Evolutionary conservation across 2,888 invertebrate genomes (phyloP).

Genomic region (Morpho deidamia): DNA sequence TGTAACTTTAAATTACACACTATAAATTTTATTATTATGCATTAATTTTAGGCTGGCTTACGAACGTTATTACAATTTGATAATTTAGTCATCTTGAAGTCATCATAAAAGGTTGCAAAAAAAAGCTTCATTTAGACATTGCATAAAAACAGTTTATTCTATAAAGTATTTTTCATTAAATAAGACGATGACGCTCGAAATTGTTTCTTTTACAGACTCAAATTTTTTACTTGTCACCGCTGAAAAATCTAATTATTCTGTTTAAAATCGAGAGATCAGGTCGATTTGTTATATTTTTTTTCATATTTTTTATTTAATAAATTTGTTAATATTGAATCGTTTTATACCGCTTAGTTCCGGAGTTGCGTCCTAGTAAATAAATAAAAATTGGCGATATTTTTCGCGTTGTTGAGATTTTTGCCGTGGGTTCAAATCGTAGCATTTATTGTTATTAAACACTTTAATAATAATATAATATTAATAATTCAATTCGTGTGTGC

Average conservation of each 20-base stretch:
- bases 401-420: no score
- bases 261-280: conserved; percentile 10
- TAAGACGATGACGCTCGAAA: conserved; percentile 15
- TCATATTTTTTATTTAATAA: background rate
- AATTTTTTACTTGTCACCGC: conserved; percentile 3
- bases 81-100: conserved; percentile 23
- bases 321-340: conserved; percentile 6
- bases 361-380: background rate
- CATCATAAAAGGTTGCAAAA: conserved; percentile 12
- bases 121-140: conserved; percentile 20
- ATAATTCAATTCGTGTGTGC: no score
- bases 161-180: conserved; percentile 18
- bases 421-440: no score
- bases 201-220: conserved; percentile 17
- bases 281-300: conserved; percentile 3
- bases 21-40: background rate
- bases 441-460: no score
- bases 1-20: no score
- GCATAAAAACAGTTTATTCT: conserved; percentile 14
- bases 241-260: conserved; percentile 13
- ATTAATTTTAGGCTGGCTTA: background rate
- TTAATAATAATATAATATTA: no score
- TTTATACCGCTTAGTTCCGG: background rate
- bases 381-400: background rate
- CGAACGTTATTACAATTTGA: conserved; percentile 23